Conservation (phyloP, 2,113 vertebrate species). For the Psittacula cyanocephala region DNA sequence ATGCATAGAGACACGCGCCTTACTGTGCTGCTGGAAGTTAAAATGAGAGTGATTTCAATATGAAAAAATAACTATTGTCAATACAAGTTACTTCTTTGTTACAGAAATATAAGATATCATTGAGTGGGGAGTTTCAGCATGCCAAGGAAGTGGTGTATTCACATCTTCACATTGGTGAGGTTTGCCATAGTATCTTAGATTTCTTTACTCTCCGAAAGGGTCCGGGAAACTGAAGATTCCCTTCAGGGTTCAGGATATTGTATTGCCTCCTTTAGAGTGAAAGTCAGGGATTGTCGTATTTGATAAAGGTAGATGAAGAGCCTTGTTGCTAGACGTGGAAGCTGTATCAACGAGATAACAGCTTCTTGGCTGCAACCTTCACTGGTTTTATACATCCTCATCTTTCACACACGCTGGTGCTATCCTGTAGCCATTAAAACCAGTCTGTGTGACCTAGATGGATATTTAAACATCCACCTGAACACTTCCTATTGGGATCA, state of each 20-base stretch:
- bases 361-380: neutral
- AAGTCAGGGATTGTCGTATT: rapidly evolving
- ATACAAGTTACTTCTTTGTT: neutral
- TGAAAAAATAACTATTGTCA: neutral
- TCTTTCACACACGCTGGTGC: neutral
- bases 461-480: neutral
- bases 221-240: neutral
- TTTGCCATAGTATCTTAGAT: rapidly evolving
- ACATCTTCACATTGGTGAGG: rapidly evolving
- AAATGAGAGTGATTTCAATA: neutral
- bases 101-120: neutral
- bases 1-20: neutral
- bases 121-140: neutral
- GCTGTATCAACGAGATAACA: neutral
- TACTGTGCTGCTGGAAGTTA: neutral
- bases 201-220: neutral
- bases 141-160: neutral
- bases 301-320: neutral
- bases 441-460: neutral
- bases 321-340: neutral
- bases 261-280: neutral
- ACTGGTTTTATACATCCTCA: neutral
- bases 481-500: neutral
- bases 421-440: neutral
- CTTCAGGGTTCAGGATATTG: neutral